Percentiles rank a stretch among this genome's conserved stretches.
phyloP scores from a whole-genome alignment of 2,113 vertebrate species.

The Atlantisia rogersi region DNA sequence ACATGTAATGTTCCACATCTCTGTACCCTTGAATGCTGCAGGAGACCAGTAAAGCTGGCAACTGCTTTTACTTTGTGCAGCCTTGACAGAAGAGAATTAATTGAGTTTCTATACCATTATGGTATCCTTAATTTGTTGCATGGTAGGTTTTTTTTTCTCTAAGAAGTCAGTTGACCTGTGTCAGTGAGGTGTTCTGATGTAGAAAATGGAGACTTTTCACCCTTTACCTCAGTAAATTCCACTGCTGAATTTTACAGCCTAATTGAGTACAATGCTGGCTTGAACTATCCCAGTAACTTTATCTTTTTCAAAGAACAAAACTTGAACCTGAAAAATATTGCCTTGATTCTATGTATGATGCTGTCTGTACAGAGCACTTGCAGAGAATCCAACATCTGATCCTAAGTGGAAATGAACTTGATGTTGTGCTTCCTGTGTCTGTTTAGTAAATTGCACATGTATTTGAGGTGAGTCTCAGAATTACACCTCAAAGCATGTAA shows the following conservation, averaged over 20 bases:
- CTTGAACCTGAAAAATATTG: not conserved
- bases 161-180: not conserved
- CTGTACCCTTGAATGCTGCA: not conserved
- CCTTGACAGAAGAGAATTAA: not conserved
- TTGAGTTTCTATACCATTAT: not conserved
- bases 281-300: not conserved
- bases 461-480: not conserved
- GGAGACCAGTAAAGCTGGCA: not conserved
- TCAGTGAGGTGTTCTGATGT: not conserved
- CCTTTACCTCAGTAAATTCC: not conserved
- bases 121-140: not conserved
- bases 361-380: not conserved
- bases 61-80: not conserved
- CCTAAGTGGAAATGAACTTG: not conserved
- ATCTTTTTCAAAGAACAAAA: not conserved
- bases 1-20: not conserved
- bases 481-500: not conserved
- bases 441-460: not conserved
- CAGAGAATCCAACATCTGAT: not conserved
- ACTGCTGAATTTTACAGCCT: not conserved
- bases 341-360: not conserved
- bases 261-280: not conserved
- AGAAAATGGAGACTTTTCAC: not conserved
- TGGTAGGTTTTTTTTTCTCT: not conserved
- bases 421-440: not conserved